Base-by-base conservation (phyloP, 2,888 invertebrate genomes). In the Melanostoma mellinum region DNA sequence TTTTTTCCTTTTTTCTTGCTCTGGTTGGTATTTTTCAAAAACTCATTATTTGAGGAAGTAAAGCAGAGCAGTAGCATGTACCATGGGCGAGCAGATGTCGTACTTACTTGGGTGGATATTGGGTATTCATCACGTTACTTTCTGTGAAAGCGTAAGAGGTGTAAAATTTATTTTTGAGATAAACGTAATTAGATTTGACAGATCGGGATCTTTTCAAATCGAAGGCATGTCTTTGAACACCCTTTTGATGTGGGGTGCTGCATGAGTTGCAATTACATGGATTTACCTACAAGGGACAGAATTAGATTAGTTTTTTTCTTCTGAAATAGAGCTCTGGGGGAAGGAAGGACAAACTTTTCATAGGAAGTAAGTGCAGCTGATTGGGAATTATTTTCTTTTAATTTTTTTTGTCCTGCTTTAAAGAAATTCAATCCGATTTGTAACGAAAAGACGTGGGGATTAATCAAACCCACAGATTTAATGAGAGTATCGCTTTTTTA, bases 181-280 rank as follows among this genome's bases (percentile, higher is more conserved):
- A 58, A 69, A 58, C 53, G 82, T 82, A 82, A 82, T 82, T 82
- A 78, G 82, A 78, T 82, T 82, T 82, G 73, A 56, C 69, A 69
- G 75, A 75, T 77, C 50, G 78, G 68, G 20, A 82, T 82, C 69
- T 69, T 68, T 78, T 58, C 46, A 73, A 63, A 82, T 61, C 46
- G 6, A 36, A 61, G 46, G 48, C 8, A 61, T 48, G 20, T 20
- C 73, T 72, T 50, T 33, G 35, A 20, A 61, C 40, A 63, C 56
- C 67, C 63, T 82, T 58, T 61, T 42, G 35, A 4, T 36, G 20
- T 50, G 50, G 46, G 38, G n/a, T 65, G 38, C 32, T 35, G 61
- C 55, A 46, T 74, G 68, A 50, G 48, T 52, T 78, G 73, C 69
- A 82, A 82, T 82, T 82, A 78, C 82, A 82, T 73, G 73, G 52